phyloP scores from a whole-genome alignment of 1,140 invertebrate genomes.

The Drosophila neocordata region DNA sequence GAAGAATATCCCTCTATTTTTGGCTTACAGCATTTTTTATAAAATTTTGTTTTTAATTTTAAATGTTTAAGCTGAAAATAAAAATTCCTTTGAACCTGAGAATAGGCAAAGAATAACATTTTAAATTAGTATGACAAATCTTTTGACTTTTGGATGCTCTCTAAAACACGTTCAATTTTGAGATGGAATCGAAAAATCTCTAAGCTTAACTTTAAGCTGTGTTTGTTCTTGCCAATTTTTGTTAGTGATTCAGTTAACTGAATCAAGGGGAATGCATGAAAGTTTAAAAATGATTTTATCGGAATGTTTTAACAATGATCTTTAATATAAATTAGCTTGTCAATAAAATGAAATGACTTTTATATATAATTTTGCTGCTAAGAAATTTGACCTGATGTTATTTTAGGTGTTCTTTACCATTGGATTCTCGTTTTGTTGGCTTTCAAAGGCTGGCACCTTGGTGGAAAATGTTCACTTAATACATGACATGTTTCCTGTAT shows the following conservation, averaged over 20 bases:
- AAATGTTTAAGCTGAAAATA: background rate
- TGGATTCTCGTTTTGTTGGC: background rate
- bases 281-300: too few relatives aligned
- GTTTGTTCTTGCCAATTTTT: too few relatives aligned
- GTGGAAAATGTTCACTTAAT: background rate
- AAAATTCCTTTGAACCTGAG: background rate
- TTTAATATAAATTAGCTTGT: too few relatives aligned
- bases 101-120: background rate
- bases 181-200: too few relatives aligned
- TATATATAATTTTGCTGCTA: background rate
- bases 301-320: too few relatives aligned
- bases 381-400: background rate
- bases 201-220: too few relatives aligned
- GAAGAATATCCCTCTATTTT: background rate
- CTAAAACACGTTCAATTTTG: background rate
- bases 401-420: too few relatives aligned
- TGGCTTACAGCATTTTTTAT: background rate
- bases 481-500: background rate
- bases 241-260: too few relatives aligned
- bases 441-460: background rate
- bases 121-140: background rate
- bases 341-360: background rate
- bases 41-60: background rate
- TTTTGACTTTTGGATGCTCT: background rate
- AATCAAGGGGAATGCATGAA: too few relatives aligned